Percentiles rank a stretch among this genome's conserved stretches.
Evolutionary conservation across 2,888 invertebrate genomes (phyloP).

Genomic region (Tillus elongatus): DNA sequence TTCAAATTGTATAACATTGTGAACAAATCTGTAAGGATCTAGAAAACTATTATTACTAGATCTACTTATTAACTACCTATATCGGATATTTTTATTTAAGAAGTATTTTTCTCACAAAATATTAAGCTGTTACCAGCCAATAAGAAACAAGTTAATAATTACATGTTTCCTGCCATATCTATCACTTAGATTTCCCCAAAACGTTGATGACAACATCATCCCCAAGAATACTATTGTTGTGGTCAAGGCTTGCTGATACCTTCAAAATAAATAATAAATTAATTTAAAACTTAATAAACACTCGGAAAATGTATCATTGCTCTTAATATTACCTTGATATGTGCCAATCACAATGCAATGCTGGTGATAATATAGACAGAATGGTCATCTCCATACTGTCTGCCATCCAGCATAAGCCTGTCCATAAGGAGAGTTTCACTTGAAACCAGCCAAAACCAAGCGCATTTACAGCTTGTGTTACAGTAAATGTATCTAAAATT

Average conservation of each 20-base stretch:
- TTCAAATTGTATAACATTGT: too few species aligned
- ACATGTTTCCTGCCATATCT: conserved; percentile 83
- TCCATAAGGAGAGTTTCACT: conserved; percentile 75
- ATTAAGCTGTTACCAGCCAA: too few species aligned
- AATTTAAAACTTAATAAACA: conserved; percentile 9
- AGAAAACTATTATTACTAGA: too few species aligned
- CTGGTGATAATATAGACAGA: conserved; percentile 84
- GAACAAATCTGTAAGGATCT: too few species aligned
- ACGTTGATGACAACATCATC: conserved; percentile 94
- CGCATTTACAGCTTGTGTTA: conserved; percentile 78
- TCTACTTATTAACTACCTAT: too few species aligned
- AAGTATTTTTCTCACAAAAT: too few species aligned
- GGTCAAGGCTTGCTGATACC: conserved; percentile 84
- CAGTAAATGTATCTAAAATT: conserved; percentile 68
- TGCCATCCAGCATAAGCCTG: conserved; percentile 90
- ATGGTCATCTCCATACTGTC: conserved; percentile 99
- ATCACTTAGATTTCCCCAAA: conserved; percentile 94
- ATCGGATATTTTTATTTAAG: too few species aligned
- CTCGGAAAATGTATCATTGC: too few species aligned
- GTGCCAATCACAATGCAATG: conserved; percentile 91
- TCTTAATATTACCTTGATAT: conserved; percentile 53
- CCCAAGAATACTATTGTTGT: conserved; percentile 92
- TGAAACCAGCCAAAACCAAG: conserved; percentile 85
- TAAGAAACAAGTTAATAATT: conserved; percentile 36
- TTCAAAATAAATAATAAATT: conserved; percentile 30